Conservation (phyloP, 2,797 vertebrate genomes). For the Lithobates sylvaticus region DNA sequence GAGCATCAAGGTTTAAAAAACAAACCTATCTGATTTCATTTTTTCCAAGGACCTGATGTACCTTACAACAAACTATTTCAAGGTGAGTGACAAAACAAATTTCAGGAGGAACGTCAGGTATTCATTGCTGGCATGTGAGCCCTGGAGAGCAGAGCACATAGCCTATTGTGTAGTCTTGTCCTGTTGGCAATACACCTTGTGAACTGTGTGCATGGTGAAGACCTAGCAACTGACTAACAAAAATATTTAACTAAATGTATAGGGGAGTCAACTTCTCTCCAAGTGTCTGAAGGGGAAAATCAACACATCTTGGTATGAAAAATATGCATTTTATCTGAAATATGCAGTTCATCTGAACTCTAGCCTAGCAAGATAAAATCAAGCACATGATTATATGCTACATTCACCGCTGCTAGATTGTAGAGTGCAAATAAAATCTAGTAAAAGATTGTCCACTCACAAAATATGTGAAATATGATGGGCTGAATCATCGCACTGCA, state of each 20-base stretch:
- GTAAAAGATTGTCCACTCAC: too few relatives aligned
- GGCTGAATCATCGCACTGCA: too few relatives aligned
- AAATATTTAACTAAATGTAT: neutral
- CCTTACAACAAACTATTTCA: constrained; percentile 26
- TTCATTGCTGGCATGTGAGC: neutral
- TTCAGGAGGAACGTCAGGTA: constrained; percentile 46
- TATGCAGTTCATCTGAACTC: neutral
- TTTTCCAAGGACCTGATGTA: constrained; percentile 21
- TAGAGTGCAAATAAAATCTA: too few relatives aligned
- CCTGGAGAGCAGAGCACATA: neutral
- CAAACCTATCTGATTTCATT: constrained; percentile 18
- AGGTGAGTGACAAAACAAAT: constrained; percentile 21
- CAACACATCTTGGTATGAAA: neutral
- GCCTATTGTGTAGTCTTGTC: neutral
- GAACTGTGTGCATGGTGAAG: neutral
- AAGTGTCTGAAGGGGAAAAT: neutral
- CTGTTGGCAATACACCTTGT: constrained; percentile 1
- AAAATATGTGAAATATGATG: too few relatives aligned
- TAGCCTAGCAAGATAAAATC: neutral
- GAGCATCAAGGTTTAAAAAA: constrained; percentile 23
- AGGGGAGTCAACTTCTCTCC: neutral
- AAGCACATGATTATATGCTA: neutral
- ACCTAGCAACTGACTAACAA: neutral
- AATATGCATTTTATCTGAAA: neutral
- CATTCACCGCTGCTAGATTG: too few relatives aligned